Base-by-base conservation (phyloP, 2,797 vertebrate genomes). In the Semaprochilodus insignis region DNA sequence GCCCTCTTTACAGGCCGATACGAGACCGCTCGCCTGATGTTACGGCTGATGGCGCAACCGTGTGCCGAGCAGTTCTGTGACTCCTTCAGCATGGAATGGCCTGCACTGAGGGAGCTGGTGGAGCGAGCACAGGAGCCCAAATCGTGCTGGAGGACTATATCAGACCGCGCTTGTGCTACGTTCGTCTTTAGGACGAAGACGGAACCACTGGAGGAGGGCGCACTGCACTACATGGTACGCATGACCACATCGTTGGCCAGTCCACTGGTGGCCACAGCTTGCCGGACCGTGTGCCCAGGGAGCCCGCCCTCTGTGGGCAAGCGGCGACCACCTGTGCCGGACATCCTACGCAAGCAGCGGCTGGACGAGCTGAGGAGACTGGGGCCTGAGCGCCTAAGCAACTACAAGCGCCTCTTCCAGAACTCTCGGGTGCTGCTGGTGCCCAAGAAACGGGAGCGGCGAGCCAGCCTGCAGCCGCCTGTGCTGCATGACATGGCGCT, bases 21-120 rank as follows among this genome's bases (percentile, higher is more conserved):
- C 3, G 96, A 98, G 82, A 96, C 97, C 0, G 95, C 94, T 7
- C 73, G 87, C 1, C 75, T 96, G 88, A 97, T 99, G 91, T 86
- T 93, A 59, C 93, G 85, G 71, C 93, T 99, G 81, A 93, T 97
- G 94, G 90, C 94, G 19, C 95, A 90, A 27, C 98, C 98, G 0
- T 97, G 96, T 74, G 93, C 98, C 0, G 96, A 98, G 89, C 98
- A 99, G 92, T 95, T 98, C 83, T 96, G 96, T 82, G 94, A 96
- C 59, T 92, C 94, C 21, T 99, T 96, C 90, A 87, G 89, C 63
- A 93, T 93, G 23, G 97, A 97, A 89, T 97, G 97, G 96, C 97
- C 96, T 31, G 90, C 93, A 88, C 87, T 96, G 81, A 91, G 94
- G 36, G 96, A 96, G 84, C 90, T 94, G 15, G 93, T 95, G 80